Percentiles rank a stretch among this genome's conserved stretches.
Conservation (phyloP, 2,888 invertebrate genomes). For the Yponomeuta malinellus region DNA sequence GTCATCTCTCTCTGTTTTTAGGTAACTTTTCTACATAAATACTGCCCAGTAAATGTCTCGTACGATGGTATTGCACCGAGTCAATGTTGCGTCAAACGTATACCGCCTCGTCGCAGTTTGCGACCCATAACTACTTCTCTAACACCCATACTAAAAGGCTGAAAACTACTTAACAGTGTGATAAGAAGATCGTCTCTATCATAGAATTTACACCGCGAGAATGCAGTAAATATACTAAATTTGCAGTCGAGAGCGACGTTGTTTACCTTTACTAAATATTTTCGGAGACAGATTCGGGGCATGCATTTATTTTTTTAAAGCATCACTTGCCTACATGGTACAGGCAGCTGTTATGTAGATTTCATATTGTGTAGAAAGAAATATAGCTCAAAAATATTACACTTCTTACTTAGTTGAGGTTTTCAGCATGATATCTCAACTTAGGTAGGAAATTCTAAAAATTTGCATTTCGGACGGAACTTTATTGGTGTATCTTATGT, state of each 20-base stretch:
- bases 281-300: constrained; percentile 4
- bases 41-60: constrained; percentile 32
- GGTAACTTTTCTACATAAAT: constrained; percentile 28
- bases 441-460: background rate
- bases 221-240: background rate
- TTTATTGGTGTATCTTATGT: background rate
- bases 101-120: background rate
- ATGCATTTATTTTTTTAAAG: constrained; percentile 11
- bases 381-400: background rate
- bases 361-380: background rate
- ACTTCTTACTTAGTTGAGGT: background rate
- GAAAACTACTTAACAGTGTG: constrained; percentile 6
- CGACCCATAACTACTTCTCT: background rate
- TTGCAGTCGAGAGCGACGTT: background rate
- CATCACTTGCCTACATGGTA: background rate
- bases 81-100: constrained; percentile 26
- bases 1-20: constrained; percentile 31
- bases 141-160: constrained; percentile 12
- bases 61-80: constrained; percentile 30
- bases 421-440: background rate
- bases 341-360: constrained; percentile 16
- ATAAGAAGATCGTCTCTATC: background rate
- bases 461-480: background rate
- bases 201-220: background rate
- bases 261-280: background rate